Percentiles rank a stretch among this genome's conserved stretches.
These are phyloP conservation scores for Hippocampus kuda DNA, from an alignment of 2,797 vertebrate species.

Conservation along the genomic window DNA sequence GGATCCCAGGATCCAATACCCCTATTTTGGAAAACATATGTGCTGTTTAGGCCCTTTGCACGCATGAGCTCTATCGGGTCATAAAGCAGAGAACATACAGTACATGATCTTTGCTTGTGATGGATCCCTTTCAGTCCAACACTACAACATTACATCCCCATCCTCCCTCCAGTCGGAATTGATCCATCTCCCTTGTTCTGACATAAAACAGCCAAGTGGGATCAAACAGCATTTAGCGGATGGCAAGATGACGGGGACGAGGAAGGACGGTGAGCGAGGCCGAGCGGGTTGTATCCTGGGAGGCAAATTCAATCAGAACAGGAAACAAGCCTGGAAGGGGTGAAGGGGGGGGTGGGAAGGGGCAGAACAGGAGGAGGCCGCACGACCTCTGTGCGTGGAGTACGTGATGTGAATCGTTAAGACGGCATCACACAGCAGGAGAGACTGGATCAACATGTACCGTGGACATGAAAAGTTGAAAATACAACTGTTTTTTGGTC, in stretches of 20 bases:
- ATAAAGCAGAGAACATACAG: neutral
- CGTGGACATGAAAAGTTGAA: neutral
- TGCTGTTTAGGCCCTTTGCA: neutral
- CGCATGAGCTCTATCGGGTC: neutral
- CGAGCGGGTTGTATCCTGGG: slow-evolving; percentile 47
- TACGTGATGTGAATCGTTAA: slow-evolving; percentile 40
- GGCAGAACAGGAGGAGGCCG: neutral
- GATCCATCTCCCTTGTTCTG: slow-evolving; percentile 35
- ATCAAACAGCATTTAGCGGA: slow-evolving; percentile 33
- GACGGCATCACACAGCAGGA: slow-evolving; percentile 14
- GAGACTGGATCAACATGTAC: neutral
- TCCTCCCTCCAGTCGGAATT: slow-evolving; percentile 34
- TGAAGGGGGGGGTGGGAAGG: neutral
- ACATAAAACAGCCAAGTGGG: slow-evolving; percentile 36
- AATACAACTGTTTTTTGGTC: neutral
- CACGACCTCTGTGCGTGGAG: slow-evolving; percentile 18
- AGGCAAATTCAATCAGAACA: slow-evolving; percentile 60
- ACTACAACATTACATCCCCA: neutral
- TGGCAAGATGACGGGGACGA: neutral
- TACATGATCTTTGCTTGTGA: neutral
- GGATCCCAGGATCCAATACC: too few relatives aligned
- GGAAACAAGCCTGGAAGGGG: slow-evolving; percentile 40
- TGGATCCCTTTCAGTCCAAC: neutral
- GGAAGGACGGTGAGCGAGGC: slow-evolving; percentile 15
- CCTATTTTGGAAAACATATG: neutral